Evolutionary conservation across 2,888 invertebrate genomes (phyloP).

Genomic region (Epirrita christyi): DNA sequence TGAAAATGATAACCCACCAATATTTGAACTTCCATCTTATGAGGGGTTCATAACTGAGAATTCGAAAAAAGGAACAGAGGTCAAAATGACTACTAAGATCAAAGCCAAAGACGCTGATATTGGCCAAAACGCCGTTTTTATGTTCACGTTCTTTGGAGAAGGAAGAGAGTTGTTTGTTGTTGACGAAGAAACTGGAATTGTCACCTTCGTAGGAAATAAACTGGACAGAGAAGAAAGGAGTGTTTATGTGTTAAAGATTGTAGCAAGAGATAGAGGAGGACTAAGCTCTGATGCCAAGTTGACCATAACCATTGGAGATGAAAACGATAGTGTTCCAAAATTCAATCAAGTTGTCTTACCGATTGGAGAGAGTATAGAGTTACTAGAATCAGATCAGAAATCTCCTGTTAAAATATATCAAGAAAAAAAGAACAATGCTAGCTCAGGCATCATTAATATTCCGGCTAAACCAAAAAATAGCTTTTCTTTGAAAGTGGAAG

Average conservation of each 20-base stretch:
- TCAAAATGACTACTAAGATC: constrained; percentile 88
- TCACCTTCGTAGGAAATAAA: constrained; percentile 84
- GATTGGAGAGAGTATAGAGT: constrained; percentile 87
- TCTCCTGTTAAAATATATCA: constrained; percentile 75
- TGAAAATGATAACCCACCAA: constrained; percentile 94
- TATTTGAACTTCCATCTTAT: constrained; percentile 89
- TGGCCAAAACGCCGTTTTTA: constrained; percentile 88
- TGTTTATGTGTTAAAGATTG: constrained; percentile 87
- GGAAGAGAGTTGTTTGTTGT: constrained; percentile 90
- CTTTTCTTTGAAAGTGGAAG: constrained; percentile 60
- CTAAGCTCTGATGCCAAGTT: constrained; percentile 90
- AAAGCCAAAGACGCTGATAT: constrained; percentile 89
- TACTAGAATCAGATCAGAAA: constrained; percentile 86
- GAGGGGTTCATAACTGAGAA: constrained; percentile 93
- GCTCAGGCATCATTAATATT: constrained; percentile 57
- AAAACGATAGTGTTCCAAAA: constrained; percentile 91
- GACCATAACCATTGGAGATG: constrained; percentile 89
- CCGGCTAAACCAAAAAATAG: constrained; percentile 71
- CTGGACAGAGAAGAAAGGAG: constrained; percentile 90
- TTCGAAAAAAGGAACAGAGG: constrained; percentile 87
- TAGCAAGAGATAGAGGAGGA: constrained; percentile 91
- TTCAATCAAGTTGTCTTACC: constrained; percentile 89
- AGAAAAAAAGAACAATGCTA: constrained; percentile 64
- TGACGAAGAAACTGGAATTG: constrained; percentile 86
- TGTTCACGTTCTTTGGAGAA: constrained; percentile 89